Evolutionary conservation across 2,888 invertebrate species (phyloP), one percentile per base, ranked within the genome.

Genomic region (Mylabris sibirica): DNA sequence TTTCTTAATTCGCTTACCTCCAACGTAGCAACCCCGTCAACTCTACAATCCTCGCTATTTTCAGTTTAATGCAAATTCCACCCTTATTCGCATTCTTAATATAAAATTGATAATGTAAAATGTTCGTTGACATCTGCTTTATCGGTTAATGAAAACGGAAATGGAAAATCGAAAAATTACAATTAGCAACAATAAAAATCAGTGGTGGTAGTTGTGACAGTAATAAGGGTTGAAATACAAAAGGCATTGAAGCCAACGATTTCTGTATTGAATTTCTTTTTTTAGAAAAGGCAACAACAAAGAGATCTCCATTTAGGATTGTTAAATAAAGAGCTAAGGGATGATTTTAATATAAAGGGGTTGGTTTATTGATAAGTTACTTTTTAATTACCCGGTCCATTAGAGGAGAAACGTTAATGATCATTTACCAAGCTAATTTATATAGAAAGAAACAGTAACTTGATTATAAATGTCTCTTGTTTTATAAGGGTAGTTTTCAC

Each of bases 371-470:
- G 53, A n/a, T 12, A 61, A 68, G 57, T 65, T 53, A 30, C 60
- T 68, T 68, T 68, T 68, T 68, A 68, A 68, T 68, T 68, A 65
- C 61, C 62, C 59, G 68, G 53, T 65, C 65, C 65, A 68, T 68
- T 68, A 68, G 68, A 61, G 44, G n/a, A 64, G 53, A 64, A 53
- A 62, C 64, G 12, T 24, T 53, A 53, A 53, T 53, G 53, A 53
- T 53, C 53, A 22, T 53, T 53, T 22, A 24, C 4, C 22, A 24
- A 22, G 53, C 11, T 53, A 53, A 53, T 53, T 22, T 53, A 22
- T 53, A 2, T 1, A 53, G 8, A 53, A 24, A 24, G n/a, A 49
- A 49, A 20, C n/a, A n/a, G n/a, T n/a, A n/a, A n/a, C n/a, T n/a
- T 8, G 49, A 20, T 49, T 49, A 9, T 49, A 20, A 20, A 6